Evolutionary conservation across 2,888 invertebrate genomes (phyloP).

Genomic region (Boloria selene): DNA sequence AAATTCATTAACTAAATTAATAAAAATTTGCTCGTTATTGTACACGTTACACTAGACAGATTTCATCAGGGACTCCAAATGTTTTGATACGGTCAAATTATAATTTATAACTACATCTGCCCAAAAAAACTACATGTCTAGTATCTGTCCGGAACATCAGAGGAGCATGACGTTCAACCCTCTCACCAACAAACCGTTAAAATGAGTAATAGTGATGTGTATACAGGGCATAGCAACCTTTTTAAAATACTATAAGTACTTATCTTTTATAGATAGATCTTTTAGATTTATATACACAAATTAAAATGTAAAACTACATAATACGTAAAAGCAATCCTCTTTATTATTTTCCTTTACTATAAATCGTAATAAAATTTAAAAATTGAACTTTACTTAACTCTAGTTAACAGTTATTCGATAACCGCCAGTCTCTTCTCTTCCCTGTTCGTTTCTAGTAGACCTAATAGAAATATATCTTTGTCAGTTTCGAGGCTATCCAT

Average conservation of each 20-base stretch:
- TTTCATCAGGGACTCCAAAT: conserved; percentile 56
- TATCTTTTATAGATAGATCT: no score
- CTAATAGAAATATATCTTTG: no score
- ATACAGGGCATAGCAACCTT: conserved; percentile 55
- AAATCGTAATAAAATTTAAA: no score
- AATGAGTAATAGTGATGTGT: conserved; percentile 70
- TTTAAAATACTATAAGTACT: no score
- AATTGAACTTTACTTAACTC: no score
- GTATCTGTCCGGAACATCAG: conserved; percentile 71
- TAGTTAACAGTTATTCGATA: no score
- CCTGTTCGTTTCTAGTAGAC: background rate
- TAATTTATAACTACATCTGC: conserved; percentile 67
- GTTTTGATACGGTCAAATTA: conserved; percentile 81
- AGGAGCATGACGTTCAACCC: conserved; percentile 71
- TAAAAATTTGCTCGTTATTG: conserved; percentile 32
- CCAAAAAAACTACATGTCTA: conserved; percentile 57
- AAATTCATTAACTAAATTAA: conserved; percentile 31
- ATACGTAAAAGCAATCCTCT: no score
- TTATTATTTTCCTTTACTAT: no score
- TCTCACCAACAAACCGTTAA: conserved; percentile 77
- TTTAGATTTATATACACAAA: no score
- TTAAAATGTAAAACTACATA: no score
- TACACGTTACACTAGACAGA: conserved; percentile 31
- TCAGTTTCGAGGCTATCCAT: no score
- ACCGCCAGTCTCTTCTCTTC: no score